Base-by-base conservation (phyloP, 2,888 invertebrate species). In the Lasioglossum calceatum region DNA sequence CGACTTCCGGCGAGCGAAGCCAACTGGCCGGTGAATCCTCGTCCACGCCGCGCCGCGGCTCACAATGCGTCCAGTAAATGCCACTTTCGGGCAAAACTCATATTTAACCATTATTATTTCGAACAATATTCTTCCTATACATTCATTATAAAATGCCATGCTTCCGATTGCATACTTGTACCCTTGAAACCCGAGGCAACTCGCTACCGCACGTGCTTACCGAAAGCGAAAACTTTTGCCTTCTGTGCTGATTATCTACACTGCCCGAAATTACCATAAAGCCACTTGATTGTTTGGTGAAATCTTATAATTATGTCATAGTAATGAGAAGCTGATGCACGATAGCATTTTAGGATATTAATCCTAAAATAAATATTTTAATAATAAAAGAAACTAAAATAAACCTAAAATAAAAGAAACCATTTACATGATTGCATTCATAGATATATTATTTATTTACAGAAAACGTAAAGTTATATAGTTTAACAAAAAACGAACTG, bases 1-100 rank as follows among this genome's bases (percentile, higher is more conserved):
- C 82, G 89, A 91, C 91, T 92, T 93, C 93, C 93, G 92, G 92
- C 75, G 81, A 74, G 70, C 80, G 79, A 58, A 87, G 84, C 83
- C 88, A 88, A 87, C 88, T 89, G 81, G 85, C 80, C 86, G 85
- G 85, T 87, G 89, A 88, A 84, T 86, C 80, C 81, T 79, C 84
- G 73, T 74, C 78, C 73, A 50, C 76, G 72, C 36, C 14, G 61
- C 14, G 16, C 36, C 14, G 61, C 14, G 27, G 61, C 27, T 27
- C 27, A 54, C 54, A 54, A 54, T 54, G 54, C 54, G 54, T 54
- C 23, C 23, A 23, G 54, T 54, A 54, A 54, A 54, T 54, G 54
- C 54, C 54, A 54, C 54, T 54, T 54, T 54, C 54, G 23, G 54
- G 19, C 23, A n/a, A 54, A 54, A 54, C 54, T 54, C 54, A 10